These are phyloP conservation scores for Geopemphigus sp. DNA, from an alignment of 1,140 invertebrate genomes.

Conservation along the genomic window DNA sequence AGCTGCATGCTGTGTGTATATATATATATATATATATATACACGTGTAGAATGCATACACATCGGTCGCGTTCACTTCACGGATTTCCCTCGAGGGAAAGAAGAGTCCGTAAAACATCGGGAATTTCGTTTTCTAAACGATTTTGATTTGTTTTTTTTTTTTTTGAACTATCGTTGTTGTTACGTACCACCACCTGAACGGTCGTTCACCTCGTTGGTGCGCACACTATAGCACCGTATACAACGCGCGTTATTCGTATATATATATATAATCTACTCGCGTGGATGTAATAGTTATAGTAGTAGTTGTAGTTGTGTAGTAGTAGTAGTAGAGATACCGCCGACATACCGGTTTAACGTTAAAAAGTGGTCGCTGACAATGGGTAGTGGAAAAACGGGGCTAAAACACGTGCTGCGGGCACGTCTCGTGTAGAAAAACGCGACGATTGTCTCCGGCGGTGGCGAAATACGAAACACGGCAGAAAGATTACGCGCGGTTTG, in stretches of 20 bases:
- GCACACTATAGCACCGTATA: not conserved
- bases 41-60: no score
- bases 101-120: not conserved
- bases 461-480: not conserved
- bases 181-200: not conserved
- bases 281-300: not conserved
- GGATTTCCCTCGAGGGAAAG: constrained; percentile 13
- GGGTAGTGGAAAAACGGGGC: constrained; percentile 8
- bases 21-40: no score
- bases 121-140: constrained; percentile 28
- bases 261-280: not conserved
- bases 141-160: constrained; percentile 25
- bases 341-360: constrained; percentile 32
- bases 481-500: not conserved
- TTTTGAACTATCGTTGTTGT: not conserved
- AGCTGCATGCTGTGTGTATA: not conserved
- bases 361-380: constrained; percentile 32
- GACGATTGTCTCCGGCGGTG: constrained; percentile 7
- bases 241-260: not conserved
- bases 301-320: not conserved
- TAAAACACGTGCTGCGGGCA: constrained; percentile 27
- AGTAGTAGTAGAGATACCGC: constrained; percentile 9
- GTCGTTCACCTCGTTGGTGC: constrained; percentile 24
- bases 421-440: not conserved
- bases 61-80: not conserved